Evolutionary conservation across 2,797 vertebrate genomes (phyloP).

Genomic region (Rhynchonycteris naso): DNA sequence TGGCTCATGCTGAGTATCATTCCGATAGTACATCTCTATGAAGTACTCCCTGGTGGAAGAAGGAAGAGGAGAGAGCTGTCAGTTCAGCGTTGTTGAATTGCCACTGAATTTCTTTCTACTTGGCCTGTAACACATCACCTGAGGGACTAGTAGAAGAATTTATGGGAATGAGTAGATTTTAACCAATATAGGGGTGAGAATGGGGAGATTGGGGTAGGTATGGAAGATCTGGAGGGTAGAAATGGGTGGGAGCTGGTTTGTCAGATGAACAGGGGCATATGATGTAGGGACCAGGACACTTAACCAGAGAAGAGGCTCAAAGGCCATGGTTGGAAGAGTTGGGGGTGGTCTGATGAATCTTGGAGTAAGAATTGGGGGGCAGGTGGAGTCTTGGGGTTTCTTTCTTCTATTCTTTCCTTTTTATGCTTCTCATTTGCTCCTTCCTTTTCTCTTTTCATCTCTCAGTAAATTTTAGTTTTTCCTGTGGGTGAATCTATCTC

Average conservation of each 20-base stretch:
- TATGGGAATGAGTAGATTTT: not conserved
- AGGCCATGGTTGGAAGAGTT: not conserved
- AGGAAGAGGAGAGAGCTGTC: not conserved
- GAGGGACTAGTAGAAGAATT: not conserved
- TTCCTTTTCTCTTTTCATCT: not conserved
- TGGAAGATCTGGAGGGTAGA: not conserved
- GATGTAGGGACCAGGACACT: no score
- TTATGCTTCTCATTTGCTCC: not conserved
- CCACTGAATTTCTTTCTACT: not conserved
- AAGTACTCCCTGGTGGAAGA: constrained; percentile 86
- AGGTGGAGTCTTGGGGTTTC: not conserved
- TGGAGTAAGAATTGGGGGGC: not conserved
- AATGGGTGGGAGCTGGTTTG: not conserved
- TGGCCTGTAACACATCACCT: not conserved
- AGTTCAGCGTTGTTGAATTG: not conserved
- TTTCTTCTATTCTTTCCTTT: not conserved
- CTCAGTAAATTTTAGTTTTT: not conserved
- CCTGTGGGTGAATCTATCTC: not conserved
- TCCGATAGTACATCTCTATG: constrained; percentile 92
- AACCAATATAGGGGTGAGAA: not conserved
- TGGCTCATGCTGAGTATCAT: constrained; percentile 88
- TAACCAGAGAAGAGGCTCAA: not conserved
- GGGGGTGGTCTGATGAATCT: not conserved
- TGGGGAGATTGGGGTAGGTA: not conserved
- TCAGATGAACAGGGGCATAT: not conserved